These are phyloP conservation scores for Tenthredo distinguenda DNA, from an alignment of 2,888 invertebrate species.

Conservation along the genomic window DNA sequence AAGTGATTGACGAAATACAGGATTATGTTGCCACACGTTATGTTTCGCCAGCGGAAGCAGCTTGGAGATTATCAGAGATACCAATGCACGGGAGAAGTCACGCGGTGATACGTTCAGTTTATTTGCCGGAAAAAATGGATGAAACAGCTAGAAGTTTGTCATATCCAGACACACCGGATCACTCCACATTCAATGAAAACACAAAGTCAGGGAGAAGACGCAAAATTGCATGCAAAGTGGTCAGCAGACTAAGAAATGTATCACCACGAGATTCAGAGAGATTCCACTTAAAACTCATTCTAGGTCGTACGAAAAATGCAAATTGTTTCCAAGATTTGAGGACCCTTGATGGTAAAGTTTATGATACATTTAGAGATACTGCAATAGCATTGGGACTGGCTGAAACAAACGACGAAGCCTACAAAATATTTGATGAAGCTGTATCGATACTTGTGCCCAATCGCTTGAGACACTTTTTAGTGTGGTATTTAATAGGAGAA, in stretches of 20 bases:
- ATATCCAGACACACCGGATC: slow-evolving; percentile 63
- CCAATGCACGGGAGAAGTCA: too few species aligned
- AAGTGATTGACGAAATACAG: slow-evolving; percentile 66
- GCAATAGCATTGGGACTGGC: slow-evolving; percentile 60
- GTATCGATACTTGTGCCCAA: too few species aligned
- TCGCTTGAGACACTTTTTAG: too few species aligned
- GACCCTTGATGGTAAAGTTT: slow-evolving; percentile 57
- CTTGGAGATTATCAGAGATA: background rate
- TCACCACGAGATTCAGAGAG: slow-evolving; percentile 42
- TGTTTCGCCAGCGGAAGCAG: slow-evolving; percentile 70
- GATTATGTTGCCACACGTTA: slow-evolving; percentile 69
- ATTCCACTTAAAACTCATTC: slow-evolving; percentile 56
- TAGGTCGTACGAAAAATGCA: slow-evolving; percentile 55
- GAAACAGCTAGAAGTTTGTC: slow-evolving; percentile 54
- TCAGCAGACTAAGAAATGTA: slow-evolving; percentile 3
- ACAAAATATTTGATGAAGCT: too few species aligned
- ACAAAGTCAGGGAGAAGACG: background rate
- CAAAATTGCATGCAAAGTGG: slow-evolving; percentile 3
- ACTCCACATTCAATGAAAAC: background rate
- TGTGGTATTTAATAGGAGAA: too few species aligned
- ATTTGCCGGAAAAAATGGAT: slow-evolving; percentile 47
- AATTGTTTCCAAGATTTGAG: slow-evolving; percentile 55
- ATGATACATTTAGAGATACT: slow-evolving; percentile 59
- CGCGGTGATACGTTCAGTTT: too few species aligned
- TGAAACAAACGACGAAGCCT: too few species aligned